phyloP scores from a whole-genome alignment of 1,140 invertebrate species.

The Drosophila biarmipes region DNA sequence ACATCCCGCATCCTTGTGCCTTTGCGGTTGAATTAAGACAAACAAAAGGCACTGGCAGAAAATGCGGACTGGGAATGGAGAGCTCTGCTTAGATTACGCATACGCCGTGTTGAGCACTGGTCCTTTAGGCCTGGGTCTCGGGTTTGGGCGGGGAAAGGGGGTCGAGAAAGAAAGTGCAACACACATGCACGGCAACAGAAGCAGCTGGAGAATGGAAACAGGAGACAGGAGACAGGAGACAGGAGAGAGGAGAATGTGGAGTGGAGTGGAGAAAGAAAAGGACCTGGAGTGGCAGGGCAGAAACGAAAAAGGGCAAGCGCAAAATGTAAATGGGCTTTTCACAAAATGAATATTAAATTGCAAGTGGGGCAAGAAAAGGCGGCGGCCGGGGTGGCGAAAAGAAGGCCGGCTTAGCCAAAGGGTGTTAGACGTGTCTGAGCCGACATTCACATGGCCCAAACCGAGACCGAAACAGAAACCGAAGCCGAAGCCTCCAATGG shows the following conservation, averaged over 20 bases:
- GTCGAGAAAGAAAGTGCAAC: slow-evolving; percentile 61
- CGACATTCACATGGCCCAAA: slow-evolving; percentile 48
- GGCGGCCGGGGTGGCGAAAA: neutral
- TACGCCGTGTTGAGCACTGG: slow-evolving; percentile 59
- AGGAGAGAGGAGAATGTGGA: neutral
- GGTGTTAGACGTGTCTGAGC: slow-evolving; percentile 59
- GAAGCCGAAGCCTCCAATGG: neutral
- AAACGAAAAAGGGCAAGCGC: slow-evolving; percentile 53
- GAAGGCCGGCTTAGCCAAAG: slow-evolving; percentile 17
- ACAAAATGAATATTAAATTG: slow-evolving; percentile 80
- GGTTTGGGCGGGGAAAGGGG: slow-evolving; percentile 18
- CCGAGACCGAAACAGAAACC: neutral
- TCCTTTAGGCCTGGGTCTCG: neutral
- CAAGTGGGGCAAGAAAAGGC: slow-evolving; percentile 20
- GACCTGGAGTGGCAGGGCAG: slow-evolving; percentile 9
- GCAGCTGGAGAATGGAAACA: slow-evolving; percentile 20
- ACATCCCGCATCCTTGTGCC: slow-evolving; percentile 55
- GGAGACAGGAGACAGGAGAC: neutral
- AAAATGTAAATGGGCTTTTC: slow-evolving; percentile 77
- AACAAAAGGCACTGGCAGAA: slow-evolving; percentile 58
- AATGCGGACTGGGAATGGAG: slow-evolving; percentile 15
- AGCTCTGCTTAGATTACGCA: slow-evolving; percentile 72
- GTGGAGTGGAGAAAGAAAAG: neutral
- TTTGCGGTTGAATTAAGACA: slow-evolving; percentile 77
- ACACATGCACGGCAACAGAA: slow-evolving; percentile 27